Percentiles rank a stretch among this genome's conserved stretches.
Evolutionary conservation across 2,113 vertebrate genomes (phyloP).

Genomic region (Malurus alboscapulatus): DNA sequence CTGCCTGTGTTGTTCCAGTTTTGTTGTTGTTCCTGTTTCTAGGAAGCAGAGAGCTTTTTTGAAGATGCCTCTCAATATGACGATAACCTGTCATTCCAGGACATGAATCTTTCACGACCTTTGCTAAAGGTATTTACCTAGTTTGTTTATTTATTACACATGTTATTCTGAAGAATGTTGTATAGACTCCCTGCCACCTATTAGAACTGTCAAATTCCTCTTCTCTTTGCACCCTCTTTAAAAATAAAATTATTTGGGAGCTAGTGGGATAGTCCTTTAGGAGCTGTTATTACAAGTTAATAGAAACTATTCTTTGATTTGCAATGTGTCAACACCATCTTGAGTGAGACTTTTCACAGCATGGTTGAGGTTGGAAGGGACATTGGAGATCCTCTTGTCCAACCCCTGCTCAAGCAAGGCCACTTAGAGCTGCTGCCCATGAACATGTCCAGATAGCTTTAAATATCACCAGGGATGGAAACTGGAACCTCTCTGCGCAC

Average conservation of each 20-base stretch:
- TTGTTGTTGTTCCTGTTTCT: background rate
- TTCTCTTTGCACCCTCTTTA: background rate
- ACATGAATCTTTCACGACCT: constrained; percentile 97
- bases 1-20: background rate
- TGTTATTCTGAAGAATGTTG: background rate
- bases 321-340: background rate
- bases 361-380: background rate
- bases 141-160: background rate
- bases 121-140: constrained; percentile 86
- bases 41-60: constrained; percentile 82
- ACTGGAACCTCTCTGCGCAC: background rate
- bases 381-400: background rate
- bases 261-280: background rate
- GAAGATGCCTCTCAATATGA: constrained; percentile 91
- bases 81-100: constrained; percentile 86
- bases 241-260: background rate
- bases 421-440: background rate
- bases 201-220: background rate
- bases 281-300: background rate
- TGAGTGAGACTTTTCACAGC: background rate
- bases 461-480: background rate
- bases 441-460: accelerated
- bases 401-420: background rate
- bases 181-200: background rate
- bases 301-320: background rate